Conservation (phyloP, 2,797 vertebrate genomes). For the Masticophis lateralis region DNA sequence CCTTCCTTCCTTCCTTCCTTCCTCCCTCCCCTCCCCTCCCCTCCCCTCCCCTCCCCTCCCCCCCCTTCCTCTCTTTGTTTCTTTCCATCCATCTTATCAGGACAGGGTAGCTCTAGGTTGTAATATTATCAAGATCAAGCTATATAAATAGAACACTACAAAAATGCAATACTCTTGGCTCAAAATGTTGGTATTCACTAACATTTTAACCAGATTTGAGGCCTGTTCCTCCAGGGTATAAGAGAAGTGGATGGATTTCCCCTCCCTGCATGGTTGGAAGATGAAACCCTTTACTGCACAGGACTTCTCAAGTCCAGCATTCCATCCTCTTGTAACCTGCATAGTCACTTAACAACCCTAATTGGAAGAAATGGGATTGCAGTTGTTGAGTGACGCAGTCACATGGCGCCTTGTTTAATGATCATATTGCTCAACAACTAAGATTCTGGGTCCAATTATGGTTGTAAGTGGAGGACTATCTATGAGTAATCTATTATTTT, state of each 20-base stretch:
- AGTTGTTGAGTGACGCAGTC: neutral
- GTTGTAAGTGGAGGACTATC: neutral
- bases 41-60: no score
- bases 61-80: no score
- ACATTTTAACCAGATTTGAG: neutral
- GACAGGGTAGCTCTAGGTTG: neutral
- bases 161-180: neutral
- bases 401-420: neutral
- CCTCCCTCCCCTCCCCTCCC: no score
- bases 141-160: neutral
- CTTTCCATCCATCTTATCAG: neutral
- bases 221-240: neutral
- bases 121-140: neutral
- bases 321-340: neutral
- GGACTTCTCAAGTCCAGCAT: neutral
- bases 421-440: neutral
- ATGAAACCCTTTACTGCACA: neutral
- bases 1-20: no score
- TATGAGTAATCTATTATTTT: neutral
- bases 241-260: no score
- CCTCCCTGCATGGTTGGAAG: neutral
- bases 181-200: neutral
- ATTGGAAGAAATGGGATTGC: neutral
- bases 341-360: neutral
- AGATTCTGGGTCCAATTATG: neutral